Base-by-base conservation (phyloP, 2,888 invertebrate species). In the Autographa gamma region DNA sequence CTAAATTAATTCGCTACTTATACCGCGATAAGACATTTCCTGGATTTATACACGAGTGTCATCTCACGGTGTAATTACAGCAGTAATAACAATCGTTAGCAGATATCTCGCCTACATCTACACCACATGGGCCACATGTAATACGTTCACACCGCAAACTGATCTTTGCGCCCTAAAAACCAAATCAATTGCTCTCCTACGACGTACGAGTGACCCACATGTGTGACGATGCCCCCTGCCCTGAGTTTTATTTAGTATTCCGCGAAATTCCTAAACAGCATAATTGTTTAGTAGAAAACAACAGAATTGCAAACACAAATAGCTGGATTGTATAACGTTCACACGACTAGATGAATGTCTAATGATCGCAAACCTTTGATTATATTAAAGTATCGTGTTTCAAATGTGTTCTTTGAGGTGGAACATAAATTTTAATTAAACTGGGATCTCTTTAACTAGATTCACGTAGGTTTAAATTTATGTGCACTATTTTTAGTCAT, bases 161-260 rank as follows among this genome's bases (percentile, higher is more conserved):
- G 86, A 88, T 90, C 89, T 91, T 89, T 77, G 86, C 88, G 90
- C 85, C 87, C 90, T 88, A 89, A 90, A 91, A 90, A 90, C 85
- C 66, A 69, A 80, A 79, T 76, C 82, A 85, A 84, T 85, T 86
- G 80, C 79, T 85, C 86, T 87, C 78, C 80, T 81, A 76, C 73
- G 66, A 73, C 63, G 38, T 38, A 38, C 2, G 38, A 77, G 79
- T 85, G 86, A 63, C 81, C 91, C 85, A 85, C 80, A 86, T 90
- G 64, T 52, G 78, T 85, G 83, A 77, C 85, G 80, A 84, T 87
- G 85, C 85, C 82, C 84, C 82, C 85, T 70, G 77, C 73, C 66
- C 70, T 56, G 71, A 61, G 69, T 66, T 84, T 82, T 79, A 81
- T 83, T 84, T 85, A 79, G 77, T 72, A 73, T 79, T 81, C 74